Evolutionary conservation across 2,113 vertebrate species (phyloP), one percentile per base, ranked within the genome.

Genomic region (Recurvirostra avosetta): DNA sequence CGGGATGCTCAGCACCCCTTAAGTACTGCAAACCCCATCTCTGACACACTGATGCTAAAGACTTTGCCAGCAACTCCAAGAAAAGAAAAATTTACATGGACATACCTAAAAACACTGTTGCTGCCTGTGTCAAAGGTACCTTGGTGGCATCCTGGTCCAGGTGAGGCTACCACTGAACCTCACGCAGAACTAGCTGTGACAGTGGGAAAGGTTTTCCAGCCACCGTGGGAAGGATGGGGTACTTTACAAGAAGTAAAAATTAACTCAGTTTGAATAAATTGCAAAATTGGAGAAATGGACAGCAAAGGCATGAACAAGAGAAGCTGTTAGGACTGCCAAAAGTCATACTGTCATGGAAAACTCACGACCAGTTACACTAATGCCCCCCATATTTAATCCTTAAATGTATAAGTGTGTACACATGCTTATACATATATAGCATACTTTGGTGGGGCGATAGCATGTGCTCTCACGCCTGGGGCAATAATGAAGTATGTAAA

Each of bases 401-500:
- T 58, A 32, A 4, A 3, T 1, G 1, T 62, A 47, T 25, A 59
- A 49, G 50, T 14, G 9, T 9, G 36, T 27, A 38, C 36, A 30
- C 32, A 5, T 7, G 12, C 9, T 78, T 32, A 20, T 8, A 47
- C 9, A 8, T 10, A 15, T 0, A 52, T 18, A 41, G 32, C 0
- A 0, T 16, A 8, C 14, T 59, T 36, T 34, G 32, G 38, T 13
- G 34, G 52, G 19, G 30, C 0, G 0, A 79, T 3, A 61, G 13
- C 1, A 1, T 5, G 14, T 2, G 3, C 9, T 81, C 1, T 10
- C 2, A 0, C 0, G 0, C 53, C 27, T 27, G 15, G 65, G 45
- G 18, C 21, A 38, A 13, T 26, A 61, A 43, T 1, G 8, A 59
- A 22, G 27, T 12, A 4, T 6, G 2, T 11, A 41, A 70, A 61